Base-by-base conservation (phyloP, 35 echinoderm and acorn worm genomes). In the Anneissia japonica region DNA sequence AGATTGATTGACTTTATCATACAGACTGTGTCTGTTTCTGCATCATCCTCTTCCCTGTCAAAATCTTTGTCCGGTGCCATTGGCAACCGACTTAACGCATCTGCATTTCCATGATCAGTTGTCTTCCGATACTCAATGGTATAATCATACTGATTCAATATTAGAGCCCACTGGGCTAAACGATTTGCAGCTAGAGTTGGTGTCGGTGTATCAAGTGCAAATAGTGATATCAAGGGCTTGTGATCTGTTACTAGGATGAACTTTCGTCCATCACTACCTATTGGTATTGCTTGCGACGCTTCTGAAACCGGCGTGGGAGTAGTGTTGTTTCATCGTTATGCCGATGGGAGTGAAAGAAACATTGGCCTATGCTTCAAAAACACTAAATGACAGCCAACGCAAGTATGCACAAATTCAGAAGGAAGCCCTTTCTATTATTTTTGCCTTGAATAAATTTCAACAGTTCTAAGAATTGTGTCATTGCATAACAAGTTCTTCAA, bases 361-460 rank as follows among this genome's bases (percentile, higher is more conserved):
- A 31, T 64, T 88, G 7, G 90, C 90, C 5, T 92, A 88, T 81
- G 90, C 90, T 1, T 88, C 90, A 36, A 56, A 79, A 30, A 87
- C 74, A 30, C 41, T 91, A 32, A 16, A 14, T 29, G 39, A 19
- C 6, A 82, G 35, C 12, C 9, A 80, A 33, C 34, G 79, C 4
- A 86, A 72, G 76, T 74, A 83, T 31, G 81, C 82, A n/a, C 72
- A 90, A 83, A 56, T 84, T 77, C 79, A 88, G 30, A 84, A 92
- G 76, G 85, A 88, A 43, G 88, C 85, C 0, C 39, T 88, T 31
- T 45, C 90, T n/a, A 92, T 92, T 10, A 92, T 92, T 35, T 92
- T 82, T 46, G 85, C 78, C 17, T 35, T 91, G 0, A 41, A 74
- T 31, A 76, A 76, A 35, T 86, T 87, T 40, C 87, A 82, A 78